Percentiles rank a stretch among this genome's conserved stretches.
These are phyloP conservation scores for Ptyas mucosa DNA, from an alignment of 2,113 vertebrate species.

Conservation along the genomic window DNA sequence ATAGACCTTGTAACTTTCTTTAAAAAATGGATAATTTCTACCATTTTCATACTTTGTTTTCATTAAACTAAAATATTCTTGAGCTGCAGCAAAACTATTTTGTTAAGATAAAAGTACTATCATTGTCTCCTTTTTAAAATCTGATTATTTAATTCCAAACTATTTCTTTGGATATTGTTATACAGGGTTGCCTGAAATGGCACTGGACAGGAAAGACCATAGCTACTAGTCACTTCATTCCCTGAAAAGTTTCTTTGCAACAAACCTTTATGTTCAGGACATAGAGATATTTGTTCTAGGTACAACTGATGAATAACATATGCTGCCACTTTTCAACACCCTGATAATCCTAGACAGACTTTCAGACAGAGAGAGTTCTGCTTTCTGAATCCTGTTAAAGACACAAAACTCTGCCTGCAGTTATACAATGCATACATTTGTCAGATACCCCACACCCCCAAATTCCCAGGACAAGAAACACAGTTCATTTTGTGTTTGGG, in stretches of 20 bases:
- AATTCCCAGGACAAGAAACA: background rate
- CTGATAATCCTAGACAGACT: constrained; percentile 9
- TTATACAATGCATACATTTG: background rate
- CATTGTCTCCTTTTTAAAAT: no score
- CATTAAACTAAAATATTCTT: no score
- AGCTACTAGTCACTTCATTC: background rate
- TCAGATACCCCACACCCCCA: background rate
- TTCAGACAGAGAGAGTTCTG: constrained; percentile 2
- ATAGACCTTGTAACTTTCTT: no score
- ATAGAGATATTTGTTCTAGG: background rate
- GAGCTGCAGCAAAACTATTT: no score
- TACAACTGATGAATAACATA: background rate
- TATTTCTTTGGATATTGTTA: background rate
- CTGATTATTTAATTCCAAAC: background rate
- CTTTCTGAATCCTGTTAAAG: constrained; percentile 13
- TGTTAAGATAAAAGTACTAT: no score
- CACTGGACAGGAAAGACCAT: background rate
- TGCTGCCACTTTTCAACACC: background rate
- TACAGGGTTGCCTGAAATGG: background rate
- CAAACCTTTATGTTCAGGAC: background rate
- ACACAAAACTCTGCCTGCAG: background rate
- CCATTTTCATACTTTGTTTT: no score
- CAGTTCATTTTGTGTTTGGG: background rate
- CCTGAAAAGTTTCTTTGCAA: background rate
- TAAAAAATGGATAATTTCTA: no score